Conservation (phyloP, 2,888 invertebrate genomes). For the Adelphocoris suturalis region DNA sequence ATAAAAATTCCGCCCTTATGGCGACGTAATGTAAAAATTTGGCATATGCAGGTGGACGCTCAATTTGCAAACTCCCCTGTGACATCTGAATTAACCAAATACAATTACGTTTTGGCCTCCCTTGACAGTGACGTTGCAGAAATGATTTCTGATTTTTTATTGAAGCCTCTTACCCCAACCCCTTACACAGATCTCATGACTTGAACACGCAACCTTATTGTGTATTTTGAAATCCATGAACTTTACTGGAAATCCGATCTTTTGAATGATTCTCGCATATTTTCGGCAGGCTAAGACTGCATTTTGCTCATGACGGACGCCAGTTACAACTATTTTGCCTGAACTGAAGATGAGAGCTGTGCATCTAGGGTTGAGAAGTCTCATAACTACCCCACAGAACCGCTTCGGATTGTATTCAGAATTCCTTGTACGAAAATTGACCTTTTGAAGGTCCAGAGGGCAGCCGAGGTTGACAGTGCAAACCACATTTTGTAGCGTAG, state of each 20-base stretch:
- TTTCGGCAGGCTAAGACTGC: constrained; percentile 88
- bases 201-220: constrained; percentile 87
- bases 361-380: constrained; percentile 88
- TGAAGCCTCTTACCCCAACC: no score
- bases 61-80: no score
- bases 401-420: constrained; percentile 91
- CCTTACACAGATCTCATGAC: no score
- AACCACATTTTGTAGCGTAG: constrained; percentile 83
- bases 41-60: no score
- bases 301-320: constrained; percentile 88
- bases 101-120: no score
- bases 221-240: constrained; percentile 89
- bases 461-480: constrained; percentile 88
- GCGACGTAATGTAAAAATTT: no score
- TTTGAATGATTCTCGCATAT: constrained; percentile 90
- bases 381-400: constrained; percentile 91
- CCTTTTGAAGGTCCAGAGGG: constrained; percentile 85
- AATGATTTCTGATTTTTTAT: no score
- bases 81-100: no score
- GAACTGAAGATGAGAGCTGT: constrained; percentile 88
- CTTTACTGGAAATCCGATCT: constrained; percentile 87
- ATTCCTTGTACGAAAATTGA: constrained; percentile 89
- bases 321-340: constrained; percentile 91
- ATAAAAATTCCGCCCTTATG: no score
- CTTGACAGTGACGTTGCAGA: no score